Conservation (phyloP, 2,113 vertebrate genomes). For the Sapayoa aenigma region DNA sequence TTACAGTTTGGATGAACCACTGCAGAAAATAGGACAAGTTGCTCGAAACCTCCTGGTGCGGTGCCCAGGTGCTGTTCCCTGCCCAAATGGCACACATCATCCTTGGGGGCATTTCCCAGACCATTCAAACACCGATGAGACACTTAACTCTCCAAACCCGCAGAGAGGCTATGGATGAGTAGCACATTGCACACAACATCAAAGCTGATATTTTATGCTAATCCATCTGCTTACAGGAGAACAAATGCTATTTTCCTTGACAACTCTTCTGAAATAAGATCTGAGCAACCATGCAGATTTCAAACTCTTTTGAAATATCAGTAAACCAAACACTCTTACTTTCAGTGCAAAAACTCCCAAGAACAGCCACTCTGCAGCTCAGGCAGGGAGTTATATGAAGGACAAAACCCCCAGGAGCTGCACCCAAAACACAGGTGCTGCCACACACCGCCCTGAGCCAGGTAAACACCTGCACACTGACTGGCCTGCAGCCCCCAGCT, state of each 20-base stretch:
- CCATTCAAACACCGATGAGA: background rate
- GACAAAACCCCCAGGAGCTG: background rate
- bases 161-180: background rate
- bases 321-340: background rate
- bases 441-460: rapidly evolving
- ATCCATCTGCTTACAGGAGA: background rate
- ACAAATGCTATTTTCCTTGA: constrained; percentile 23
- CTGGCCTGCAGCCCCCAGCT: background rate
- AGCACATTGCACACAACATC: background rate
- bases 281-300: background rate
- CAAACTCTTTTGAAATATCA: background rate
- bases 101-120: background rate
- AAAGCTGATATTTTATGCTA: constrained; percentile 1
- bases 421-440: background rate
- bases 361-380: background rate
- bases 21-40: background rate
- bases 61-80: background rate
- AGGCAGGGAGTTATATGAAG: background rate
- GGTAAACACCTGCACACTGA: background rate
- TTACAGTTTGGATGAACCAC: background rate
- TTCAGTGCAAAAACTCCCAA: background rate
- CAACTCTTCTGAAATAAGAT: constrained; percentile 33
- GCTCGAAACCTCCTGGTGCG: background rate
- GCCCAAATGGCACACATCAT: background rate
- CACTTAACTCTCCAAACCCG: background rate